These are phyloP conservation scores for Malurus elegans DNA, from an alignment of 2,113 vertebrate genomes.

Conservation along the genomic window DNA sequence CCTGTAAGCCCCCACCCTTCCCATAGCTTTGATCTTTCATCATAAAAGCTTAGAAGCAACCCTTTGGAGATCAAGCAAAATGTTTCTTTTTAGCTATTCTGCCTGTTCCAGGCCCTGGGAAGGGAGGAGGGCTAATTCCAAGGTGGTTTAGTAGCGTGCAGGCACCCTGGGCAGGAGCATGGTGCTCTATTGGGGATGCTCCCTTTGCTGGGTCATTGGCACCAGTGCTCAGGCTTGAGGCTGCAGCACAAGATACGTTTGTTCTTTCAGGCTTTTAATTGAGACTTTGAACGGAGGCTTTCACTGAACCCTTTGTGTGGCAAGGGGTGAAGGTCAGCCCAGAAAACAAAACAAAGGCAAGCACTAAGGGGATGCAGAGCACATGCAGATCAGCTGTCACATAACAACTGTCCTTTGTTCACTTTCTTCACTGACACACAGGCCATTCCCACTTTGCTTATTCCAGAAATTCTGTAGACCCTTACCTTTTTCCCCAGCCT, in stretches of 20 bases:
- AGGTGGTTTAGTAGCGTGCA: neutral
- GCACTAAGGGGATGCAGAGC: neutral
- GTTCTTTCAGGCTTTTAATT: neutral
- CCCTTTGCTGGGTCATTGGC: neutral
- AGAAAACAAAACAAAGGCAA: slow-evolving; percentile 26
- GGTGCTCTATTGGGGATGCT: neutral
- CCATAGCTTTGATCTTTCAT: neutral
- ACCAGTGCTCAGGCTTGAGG: neutral
- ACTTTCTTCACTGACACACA: neutral
- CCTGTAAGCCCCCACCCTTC: neutral
- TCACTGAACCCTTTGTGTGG: neutral
- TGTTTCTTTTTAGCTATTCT: neutral
- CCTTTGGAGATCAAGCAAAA: neutral
- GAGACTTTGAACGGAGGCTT: neutral
- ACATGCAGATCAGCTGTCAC: neutral
- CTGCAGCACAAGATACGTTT: neutral
- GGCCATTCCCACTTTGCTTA: neutral
- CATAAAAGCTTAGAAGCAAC: neutral
- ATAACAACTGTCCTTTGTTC: slow-evolving; percentile 11
- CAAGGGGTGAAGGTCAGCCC: neutral
- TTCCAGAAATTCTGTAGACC: neutral
- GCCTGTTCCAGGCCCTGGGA: neutral
- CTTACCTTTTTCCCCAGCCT: neutral
- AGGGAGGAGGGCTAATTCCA: neutral
- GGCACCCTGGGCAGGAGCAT: neutral